Base-by-base conservation (phyloP, 2,113 vertebrate species). In the Macaca mulatta region DNA sequence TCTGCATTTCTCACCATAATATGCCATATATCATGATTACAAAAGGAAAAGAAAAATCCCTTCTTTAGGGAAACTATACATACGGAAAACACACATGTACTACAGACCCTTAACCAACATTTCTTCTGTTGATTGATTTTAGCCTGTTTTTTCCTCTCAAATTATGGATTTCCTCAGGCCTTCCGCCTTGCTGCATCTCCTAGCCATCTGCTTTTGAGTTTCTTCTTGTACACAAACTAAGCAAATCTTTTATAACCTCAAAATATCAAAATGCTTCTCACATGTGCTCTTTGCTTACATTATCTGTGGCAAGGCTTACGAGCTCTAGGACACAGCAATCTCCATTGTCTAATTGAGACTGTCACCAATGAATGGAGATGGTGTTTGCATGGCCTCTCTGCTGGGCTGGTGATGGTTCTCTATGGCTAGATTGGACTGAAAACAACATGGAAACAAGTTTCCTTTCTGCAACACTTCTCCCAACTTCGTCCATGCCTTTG, bases 1-100 rank as follows among this genome's bases (percentile, higher is more conserved):
- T 74, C 88, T 91, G 30, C 2, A 0, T 89, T 83, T 77, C 87
- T 5, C 23, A 18, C 80, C 59, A 12, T 38, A 82, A 64, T 23
- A 81, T 25, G 18, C 50, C 52, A 6, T 40, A n/a, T 94, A 23
- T 48, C 40, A 52, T 70, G 94, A 48, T 69, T 61, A 8, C 12
- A 40, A 2, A 16, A 35, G 27, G 38, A 30, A 48, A 18, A 40
- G 40, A 38, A 81, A 80, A 74, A 43, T 55, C 13, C 27, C 23
- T n/a, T 83, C 77, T 85, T 88, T 57, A 77, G 50, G 77, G 32
- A 84, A 97, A 88, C 32, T 52, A 43, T 50, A 18, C 5, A 32
- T 22, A 84, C 75, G 35, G 52, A 69, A 88, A 69, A 84, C 4
- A 89, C 75, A 87, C 35, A 30, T 22, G 11, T 57, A 8, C 6